Base-by-base conservation (phyloP, 2,113 vertebrate species). In the Alethe castanea region DNA sequence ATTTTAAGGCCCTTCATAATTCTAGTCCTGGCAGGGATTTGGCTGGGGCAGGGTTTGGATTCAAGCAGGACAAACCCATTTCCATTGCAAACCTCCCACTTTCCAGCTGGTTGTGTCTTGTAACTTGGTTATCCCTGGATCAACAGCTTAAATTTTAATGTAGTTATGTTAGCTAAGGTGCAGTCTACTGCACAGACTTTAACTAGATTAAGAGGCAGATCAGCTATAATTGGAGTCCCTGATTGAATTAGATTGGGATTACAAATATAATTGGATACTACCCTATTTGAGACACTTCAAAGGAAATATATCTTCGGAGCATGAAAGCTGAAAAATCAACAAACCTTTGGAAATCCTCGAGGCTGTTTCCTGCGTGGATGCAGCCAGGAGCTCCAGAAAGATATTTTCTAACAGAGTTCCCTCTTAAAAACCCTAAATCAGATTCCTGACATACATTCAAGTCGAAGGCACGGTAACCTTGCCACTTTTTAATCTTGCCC, bases 171-270 rank as follows among this genome's bases (percentile, higher is more conserved):
- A 84, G 76, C 77, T 67, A 14, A 84, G 90, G 92, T 65, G 35
- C 88, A 86, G 86, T 74, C 76, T 45, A 45, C 69, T 42, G 25
- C 66, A 66, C 90, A 88, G 89, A 89, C 62, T 85, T 91, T 92
- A 97, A 95, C 94, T 94, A 94, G 88, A 96, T 95, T 96, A 96
- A 86, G 65, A 67, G 61, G 70, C 92, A 94, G 88, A 92, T 90
- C 80, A 86, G 35, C 85, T 96, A 71, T 96, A 95, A 96, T 86
- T 96, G 88, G 67, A 94, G 82, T 24, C 90, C 77, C 76, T 95
- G 95, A 96, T 92, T 95, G 92, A 96, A 92, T 97, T 94, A 96
- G 94, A 95, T 96, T 84, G 82, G 94, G 90, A 92, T 95, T 96
- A 94, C 93, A 95, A 92, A 95, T 95, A 92, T 93, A 95, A 96